phyloP scores from a whole-genome alignment of 2,113 vertebrate genomes.

The Nothocercus julius region DNA sequence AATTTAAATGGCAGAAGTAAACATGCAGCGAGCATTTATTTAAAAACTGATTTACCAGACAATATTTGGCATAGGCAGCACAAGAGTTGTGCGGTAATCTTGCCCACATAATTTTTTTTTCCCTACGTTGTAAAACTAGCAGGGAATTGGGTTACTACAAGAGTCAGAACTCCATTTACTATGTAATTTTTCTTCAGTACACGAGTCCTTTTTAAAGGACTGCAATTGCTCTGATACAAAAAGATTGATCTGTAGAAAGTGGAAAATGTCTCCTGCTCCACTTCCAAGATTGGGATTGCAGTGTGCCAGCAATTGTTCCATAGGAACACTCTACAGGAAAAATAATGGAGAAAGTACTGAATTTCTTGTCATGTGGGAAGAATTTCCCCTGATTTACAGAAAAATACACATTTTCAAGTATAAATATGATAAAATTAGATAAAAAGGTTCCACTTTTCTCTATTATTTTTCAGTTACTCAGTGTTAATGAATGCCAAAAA shows the following conservation, averaged over 20 bases:
- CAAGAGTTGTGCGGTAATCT: neutral
- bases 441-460: neutral
- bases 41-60: neutral
- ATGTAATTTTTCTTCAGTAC: slow-evolving; percentile 52
- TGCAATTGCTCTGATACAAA: slow-evolving; percentile 48
- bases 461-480: neutral
- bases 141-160: neutral
- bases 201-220: neutral
- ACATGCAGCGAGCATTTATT: neutral
- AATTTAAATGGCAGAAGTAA: slow-evolving; percentile 14
- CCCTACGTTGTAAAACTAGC: slow-evolving; percentile 7
- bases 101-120: neutral
- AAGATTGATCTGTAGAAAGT: slow-evolving; percentile 50
- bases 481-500: neutral
- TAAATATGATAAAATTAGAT: neutral
- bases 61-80: neutral
- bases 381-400: neutral
- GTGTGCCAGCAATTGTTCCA: slow-evolving; percentile 25
- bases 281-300: slow-evolving; percentile 40
- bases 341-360: neutral
- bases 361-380: neutral
- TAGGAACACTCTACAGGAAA: neutral
- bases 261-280: slow-evolving; percentile 47
- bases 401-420: neutral
- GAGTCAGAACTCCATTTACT: slow-evolving; percentile 46